Base-by-base conservation (phyloP, 2,113 vertebrate species). In the Tylochromis polylepis region DNA sequence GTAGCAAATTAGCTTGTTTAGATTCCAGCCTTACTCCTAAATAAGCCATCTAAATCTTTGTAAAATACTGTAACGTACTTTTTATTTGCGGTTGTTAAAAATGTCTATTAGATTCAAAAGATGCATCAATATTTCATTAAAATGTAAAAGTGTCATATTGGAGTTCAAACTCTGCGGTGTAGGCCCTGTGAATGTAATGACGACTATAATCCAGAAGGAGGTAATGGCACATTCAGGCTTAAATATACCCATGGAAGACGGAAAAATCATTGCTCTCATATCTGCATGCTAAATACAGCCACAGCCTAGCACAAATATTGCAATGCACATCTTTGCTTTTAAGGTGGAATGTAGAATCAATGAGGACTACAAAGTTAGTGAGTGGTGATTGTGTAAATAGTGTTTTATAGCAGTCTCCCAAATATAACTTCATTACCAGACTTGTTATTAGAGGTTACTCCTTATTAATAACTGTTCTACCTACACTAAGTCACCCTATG, bases 1-100 rank as follows among this genome's bases (percentile, higher is more conserved):
- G 62, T 91, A 87, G 87, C 80, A 88, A 78, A 89, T 72, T 34
- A 79, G 10, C 53, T 18, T 18, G 34, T 77, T 84, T 85, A 12
- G 51, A 65, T 55, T 88, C 53, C 43, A 81, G 78, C 82, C 43
- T 87, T 84, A 67, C 86, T 86, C 72, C 22, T 51, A 79, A 92
- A 84, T 82, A 94, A 92, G 91, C 92, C 91, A 92, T 94, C 55
- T 20, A 9, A 72, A 83, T 88, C 29, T 53, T 62, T 91, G 81
- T 89, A 56, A 85, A 86, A 85, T 89, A 55, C 43, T 46, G 20
- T 18, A 29, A n/a, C 82, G 81, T 85, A 31, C 5, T 24, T 14
- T 78, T 78, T 84, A 11, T 81, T 60, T 90, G 56, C n/a, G 5
- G 41, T 72, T 43, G 20, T 62, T 80, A 41, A 57, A 79, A 57